phyloP scores from a whole-genome alignment of 2,888 invertebrate species.

The Panopea generosa region DNA sequence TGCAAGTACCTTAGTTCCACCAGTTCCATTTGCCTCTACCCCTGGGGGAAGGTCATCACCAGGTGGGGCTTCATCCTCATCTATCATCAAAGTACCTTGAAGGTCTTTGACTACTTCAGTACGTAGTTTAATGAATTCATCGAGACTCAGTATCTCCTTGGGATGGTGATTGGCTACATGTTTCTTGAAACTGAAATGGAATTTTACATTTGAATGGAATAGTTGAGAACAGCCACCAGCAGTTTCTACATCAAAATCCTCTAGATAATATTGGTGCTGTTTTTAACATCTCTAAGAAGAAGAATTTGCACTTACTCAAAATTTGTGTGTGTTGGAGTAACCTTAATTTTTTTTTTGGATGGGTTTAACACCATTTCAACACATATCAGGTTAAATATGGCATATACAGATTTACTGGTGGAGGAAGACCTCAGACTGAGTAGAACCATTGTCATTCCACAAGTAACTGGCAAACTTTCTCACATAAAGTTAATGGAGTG shows the following conservation, averaged over 20 bases:
- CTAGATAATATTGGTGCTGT: too few species aligned
- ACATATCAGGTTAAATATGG: too few species aligned
- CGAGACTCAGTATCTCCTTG: constrained; percentile 91
- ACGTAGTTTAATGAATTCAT: constrained; percentile 93
- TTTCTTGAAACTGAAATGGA: constrained; percentile 91
- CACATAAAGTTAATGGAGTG: too few species aligned
- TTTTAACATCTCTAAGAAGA: too few species aligned
- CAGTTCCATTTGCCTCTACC: constrained; percentile 86
- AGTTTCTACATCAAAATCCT: neutral
- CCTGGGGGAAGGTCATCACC: constrained; percentile 87
- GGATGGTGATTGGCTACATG: constrained; percentile 94
- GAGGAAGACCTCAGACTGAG: too few species aligned
- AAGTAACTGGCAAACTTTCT: too few species aligned
- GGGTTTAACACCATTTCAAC: too few species aligned
- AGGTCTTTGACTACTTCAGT: constrained; percentile 87
- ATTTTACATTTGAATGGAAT: neutral
- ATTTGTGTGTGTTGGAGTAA: too few species aligned
- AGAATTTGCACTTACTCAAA: too few species aligned
- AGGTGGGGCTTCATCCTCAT: constrained; percentile 85
- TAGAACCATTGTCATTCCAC: too few species aligned
- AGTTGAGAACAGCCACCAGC: neutral
- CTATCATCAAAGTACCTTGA: constrained; percentile 59
- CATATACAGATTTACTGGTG: too few species aligned
- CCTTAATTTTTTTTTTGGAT: too few species aligned
- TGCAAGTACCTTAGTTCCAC: constrained; percentile 70